Percentiles rank a stretch among this genome's conserved stretches.
Evolutionary conservation across 2,797 vertebrate genomes (phyloP).

Genomic region (Anniella stebbinsi): DNA sequence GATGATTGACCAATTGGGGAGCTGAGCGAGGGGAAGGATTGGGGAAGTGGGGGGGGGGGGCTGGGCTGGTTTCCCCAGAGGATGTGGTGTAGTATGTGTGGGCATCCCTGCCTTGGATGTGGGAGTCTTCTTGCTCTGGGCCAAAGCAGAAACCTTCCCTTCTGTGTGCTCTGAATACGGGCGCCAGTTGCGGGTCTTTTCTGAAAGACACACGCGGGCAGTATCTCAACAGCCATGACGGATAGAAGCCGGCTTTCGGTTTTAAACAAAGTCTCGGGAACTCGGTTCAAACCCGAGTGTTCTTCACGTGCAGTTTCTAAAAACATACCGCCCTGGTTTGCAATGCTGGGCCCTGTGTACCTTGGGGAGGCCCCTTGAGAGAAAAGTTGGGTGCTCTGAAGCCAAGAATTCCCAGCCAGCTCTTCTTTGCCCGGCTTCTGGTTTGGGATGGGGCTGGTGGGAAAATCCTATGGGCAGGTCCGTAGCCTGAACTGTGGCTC

Average conservation of each 20-base stretch:
- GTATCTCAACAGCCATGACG: neutral
- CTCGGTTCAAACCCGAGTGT: neutral
- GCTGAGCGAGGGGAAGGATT: neutral
- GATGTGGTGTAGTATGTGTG: neutral
- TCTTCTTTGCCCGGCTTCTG: neutral
- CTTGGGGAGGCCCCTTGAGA: neutral
- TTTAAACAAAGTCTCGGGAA: neutral
- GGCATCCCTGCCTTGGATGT: neutral
- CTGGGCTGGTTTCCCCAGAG: neutral
- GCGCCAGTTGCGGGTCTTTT: neutral
- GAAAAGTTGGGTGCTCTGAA: neutral
- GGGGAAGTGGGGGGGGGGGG: neutral
- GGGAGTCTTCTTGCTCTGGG: neutral
- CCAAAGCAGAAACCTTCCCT: neutral
- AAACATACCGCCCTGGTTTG: neutral
- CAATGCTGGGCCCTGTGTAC: neutral
- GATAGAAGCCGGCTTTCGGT: neutral
- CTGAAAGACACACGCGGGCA: neutral
- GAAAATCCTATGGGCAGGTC: neutral
- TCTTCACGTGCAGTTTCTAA: neutral
- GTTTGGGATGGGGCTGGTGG: neutral
- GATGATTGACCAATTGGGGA: neutral
- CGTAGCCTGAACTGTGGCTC: neutral
- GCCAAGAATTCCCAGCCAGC: neutral
- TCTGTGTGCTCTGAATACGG: neutral